Percentiles rank a stretch among this genome's conserved stretches.
These are phyloP conservation scores for Mormyrus proboscirostris DNA, from an alignment of 2,797 vertebrate genomes.

Conservation along the genomic window DNA sequence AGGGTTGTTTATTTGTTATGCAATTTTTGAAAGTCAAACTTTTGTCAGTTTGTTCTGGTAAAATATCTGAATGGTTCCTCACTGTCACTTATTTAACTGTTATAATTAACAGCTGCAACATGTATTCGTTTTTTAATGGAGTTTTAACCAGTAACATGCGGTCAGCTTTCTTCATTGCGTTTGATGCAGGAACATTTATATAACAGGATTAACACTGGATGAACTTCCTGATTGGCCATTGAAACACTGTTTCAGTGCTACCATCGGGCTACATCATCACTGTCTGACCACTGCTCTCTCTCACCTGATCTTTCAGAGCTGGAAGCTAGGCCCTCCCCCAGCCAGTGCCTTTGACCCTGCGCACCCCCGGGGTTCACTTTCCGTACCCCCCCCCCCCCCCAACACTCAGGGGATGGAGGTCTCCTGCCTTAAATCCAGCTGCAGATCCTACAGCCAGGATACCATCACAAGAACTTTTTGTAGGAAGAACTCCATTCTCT, in stretches of 20 bases:
- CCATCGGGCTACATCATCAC: background rate
- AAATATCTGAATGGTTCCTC: background rate
- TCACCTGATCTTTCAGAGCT: background rate
- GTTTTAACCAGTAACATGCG: background rate
- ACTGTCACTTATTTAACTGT: background rate
- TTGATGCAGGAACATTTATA: background rate
- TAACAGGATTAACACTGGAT: background rate
- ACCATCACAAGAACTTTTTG: background rate
- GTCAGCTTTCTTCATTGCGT: background rate
- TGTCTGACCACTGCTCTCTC: background rate
- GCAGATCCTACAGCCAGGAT: background rate
- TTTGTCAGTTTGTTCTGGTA: background rate
- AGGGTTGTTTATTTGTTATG: background rate
- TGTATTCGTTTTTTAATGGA: background rate
- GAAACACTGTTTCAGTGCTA: background rate
- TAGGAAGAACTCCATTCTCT: background rate
- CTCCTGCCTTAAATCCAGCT: constrained; percentile 7
- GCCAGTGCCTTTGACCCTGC: background rate
- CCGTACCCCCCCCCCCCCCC: background rate
- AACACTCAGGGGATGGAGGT: background rate
- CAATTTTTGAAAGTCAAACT: background rate
- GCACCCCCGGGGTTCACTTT: too few species aligned
- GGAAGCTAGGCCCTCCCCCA: background rate
- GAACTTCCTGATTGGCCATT: background rate
- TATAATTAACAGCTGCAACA: background rate